Percentiles rank a stretch among this genome's conserved stretches.
These are phyloP conservation scores for Chelonia mydas DNA, from an alignment of 2,797 vertebrate genomes.

Conservation along the genomic window DNA sequence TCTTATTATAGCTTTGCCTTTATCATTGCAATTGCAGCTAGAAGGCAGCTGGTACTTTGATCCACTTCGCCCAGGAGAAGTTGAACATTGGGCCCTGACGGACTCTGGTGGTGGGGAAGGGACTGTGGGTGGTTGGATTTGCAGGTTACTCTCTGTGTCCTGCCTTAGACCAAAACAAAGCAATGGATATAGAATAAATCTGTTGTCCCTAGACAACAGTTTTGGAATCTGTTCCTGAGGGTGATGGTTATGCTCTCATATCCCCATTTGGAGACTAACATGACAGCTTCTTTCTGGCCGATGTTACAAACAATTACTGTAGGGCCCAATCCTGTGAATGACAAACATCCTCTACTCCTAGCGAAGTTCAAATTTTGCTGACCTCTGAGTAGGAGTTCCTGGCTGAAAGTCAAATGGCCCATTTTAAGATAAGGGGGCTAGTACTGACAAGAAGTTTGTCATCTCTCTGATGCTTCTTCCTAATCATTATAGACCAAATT, in stretches of 20 bases:
- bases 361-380: background rate
- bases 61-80: rapidly evolving
- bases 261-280: background rate
- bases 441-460: background rate
- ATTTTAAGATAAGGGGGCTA: background rate
- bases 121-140: rapidly evolving
- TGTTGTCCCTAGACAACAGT: background rate
- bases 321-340: background rate
- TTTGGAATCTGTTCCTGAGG: background rate
- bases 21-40: rapidly evolving
- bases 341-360: background rate
- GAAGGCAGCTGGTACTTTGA: rapidly evolving
- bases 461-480: background rate
- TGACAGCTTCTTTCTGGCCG: background rate
- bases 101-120: background rate
- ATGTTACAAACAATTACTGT: background rate
- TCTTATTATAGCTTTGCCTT: rapidly evolving
- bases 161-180: background rate
- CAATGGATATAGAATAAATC: background rate
- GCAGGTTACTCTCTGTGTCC: rapidly evolving
- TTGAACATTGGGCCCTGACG: background rate
- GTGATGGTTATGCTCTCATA: background rate
- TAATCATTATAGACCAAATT: background rate
- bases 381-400: background rate
- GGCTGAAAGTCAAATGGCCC: background rate